phyloP scores from a whole-genome alignment of 2,113 vertebrate species.

The Corydoras maculifer region DNA sequence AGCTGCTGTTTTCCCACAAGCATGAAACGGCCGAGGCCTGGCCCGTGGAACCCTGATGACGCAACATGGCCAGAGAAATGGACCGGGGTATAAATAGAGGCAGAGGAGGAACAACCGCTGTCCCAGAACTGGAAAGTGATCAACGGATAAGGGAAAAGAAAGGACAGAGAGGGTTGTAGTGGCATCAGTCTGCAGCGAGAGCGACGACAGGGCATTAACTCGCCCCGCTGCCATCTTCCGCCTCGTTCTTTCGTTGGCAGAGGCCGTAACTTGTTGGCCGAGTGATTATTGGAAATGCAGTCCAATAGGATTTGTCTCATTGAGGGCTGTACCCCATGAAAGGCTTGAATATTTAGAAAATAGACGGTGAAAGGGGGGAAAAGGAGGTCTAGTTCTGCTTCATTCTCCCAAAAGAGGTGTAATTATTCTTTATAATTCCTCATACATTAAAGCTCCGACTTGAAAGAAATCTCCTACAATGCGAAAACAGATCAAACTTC shows the following conservation, averaged over 20 bases:
- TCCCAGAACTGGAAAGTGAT: not conserved
- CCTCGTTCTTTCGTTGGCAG: not conserved
- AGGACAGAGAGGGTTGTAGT: not conserved
- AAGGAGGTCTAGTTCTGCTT: slow-evolving; percentile 48
- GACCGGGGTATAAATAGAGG: slow-evolving; percentile 42
- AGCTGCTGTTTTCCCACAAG: slow-evolving; percentile 89
- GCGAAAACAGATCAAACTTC: slow-evolving; percentile 67
- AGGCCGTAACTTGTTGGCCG: slow-evolving; percentile 52
- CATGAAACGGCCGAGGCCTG: slow-evolving; percentile 55
- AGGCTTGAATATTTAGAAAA: not conserved
- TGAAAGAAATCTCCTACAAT: slow-evolving; percentile 71
- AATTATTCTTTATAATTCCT: slow-evolving; percentile 63
- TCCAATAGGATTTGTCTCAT: slow-evolving; percentile 12
- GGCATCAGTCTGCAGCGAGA: not conserved
- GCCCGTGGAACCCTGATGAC: slow-evolving; percentile 67
- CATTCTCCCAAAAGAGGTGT: slow-evolving; percentile 53
- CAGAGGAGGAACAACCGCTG: not conserved
- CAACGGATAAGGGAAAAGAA: not conserved
- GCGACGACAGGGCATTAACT: slow-evolving; percentile 7
- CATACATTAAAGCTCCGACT: slow-evolving; percentile 63
- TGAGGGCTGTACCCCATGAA: not conserved
- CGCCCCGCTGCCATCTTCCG: too few relatives aligned
- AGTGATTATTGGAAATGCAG: slow-evolving; percentile 59
- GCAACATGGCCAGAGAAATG: slow-evolving; percentile 49
- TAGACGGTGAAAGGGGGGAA: not conserved